Base-by-base conservation (phyloP, 2,888 invertebrate species). In the Apodemia hepburni region DNA sequence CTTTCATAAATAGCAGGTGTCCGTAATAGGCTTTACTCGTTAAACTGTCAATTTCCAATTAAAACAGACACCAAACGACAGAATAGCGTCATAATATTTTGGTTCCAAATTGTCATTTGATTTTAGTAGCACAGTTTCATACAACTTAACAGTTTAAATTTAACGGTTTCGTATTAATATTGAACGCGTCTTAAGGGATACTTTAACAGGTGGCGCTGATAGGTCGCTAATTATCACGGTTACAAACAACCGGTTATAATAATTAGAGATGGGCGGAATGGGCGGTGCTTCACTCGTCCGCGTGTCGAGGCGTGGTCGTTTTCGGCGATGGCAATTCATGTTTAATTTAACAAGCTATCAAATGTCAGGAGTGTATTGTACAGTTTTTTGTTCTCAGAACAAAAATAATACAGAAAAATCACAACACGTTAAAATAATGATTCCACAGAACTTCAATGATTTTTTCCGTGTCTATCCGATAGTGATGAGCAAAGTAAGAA, bases 191-290 rank as follows among this genome's bases (percentile, higher is more conserved):
- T 42, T 54, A 38, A 62, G 54, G 59, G 18, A 33, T 15, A 49
- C 27, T 68, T 75, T 81, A 84, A 86, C 87, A 87, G 88, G 86
- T 87, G 87, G 84, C 82, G 82, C 77, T 73, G 73, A 69, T 42
- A 42, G 42, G 42, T 71, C 75, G 75, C 79, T 89, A 88, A 88
- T 88, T 87, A 85, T 81, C 74, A 77, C 75, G 42, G 42, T 42
- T 42, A 42, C 42, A 42, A 42, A 81, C 78, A 87, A 90, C 90
- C 86, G 87, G 89, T 89, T 87, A 82, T 86, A 85, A 87, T 87
- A 89, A 89, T 89, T 89, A 88, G 87, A 79, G 78, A 79, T 85
- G 84, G 87, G 86, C 86, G 87, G 75, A 70, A 78, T 85, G 81
- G 90, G 89, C 87, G 88, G 75, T 64, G 69, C 67, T 42, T 15